A percentile compares a stretch with the other conserved stretches of the same genome.
phyloP scores from a whole-genome alignment of 2,113 vertebrate genomes.

The Brachirus orientalis region DNA sequence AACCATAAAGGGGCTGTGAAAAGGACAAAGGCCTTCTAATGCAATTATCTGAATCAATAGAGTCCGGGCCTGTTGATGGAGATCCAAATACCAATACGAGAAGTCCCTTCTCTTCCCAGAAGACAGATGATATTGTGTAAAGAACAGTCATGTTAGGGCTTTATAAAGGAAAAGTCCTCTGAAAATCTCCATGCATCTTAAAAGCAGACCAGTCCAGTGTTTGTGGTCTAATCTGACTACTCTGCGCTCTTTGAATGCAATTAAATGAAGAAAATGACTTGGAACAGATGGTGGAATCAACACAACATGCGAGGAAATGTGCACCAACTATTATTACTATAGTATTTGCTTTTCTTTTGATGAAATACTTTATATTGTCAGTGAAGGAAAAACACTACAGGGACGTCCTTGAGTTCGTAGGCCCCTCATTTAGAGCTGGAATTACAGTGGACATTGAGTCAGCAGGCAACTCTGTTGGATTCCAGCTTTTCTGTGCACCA shows the following conservation, averaged over 20 bases:
- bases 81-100: conserved; percentile 49
- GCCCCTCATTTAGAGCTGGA: conserved; percentile 35
- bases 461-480: conserved; percentile 19
- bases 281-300: conserved; percentile 61
- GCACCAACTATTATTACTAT: conserved; percentile 45
- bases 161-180: conserved; percentile 21
- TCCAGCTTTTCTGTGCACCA: conserved; percentile 13
- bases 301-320: conserved; percentile 50
- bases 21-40: conserved; percentile 48
- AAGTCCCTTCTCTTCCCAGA: conserved; percentile 40
- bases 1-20: conserved; percentile 45
- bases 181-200: conserved; percentile 46
- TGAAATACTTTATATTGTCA: conserved; percentile 46
- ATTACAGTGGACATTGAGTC: conserved; percentile 29
- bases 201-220: conserved; percentile 41
- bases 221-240: conserved; percentile 38
- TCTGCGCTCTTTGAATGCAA: conserved; percentile 53
- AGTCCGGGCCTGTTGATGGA: conserved; percentile 39
- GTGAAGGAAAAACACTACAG: conserved; percentile 40
- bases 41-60: conserved; percentile 57
- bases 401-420: conserved; percentile 48
- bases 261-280: conserved; percentile 56
- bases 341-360: conserved; percentile 27
- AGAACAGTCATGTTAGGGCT: conserved; percentile 27
- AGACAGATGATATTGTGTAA: conserved; percentile 58